Percentiles rank a stretch among this genome's conserved stretches.
Evolutionary conservation across 2,888 invertebrate species (phyloP).

Genomic region (Drosophila fulvimacula): DNA sequence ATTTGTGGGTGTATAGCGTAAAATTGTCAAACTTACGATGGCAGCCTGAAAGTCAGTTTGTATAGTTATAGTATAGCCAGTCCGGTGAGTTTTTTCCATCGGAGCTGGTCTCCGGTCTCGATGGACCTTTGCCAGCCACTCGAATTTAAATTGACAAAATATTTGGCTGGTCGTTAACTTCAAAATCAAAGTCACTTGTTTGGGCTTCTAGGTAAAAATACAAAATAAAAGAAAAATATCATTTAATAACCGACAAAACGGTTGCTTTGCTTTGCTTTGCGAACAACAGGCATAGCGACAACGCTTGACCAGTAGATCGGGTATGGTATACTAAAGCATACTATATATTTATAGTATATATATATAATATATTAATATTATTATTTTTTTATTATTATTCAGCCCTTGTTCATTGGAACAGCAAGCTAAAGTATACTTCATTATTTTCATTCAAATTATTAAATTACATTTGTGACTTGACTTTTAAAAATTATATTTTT

Average conservation of each 20-base stretch:
- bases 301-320: not conserved
- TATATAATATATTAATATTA: too few species aligned
- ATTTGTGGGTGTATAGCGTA: constrained; percentile 64
- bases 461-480: too few species aligned
- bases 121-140: constrained; percentile 34
- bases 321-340: too few species aligned
- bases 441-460: too few species aligned
- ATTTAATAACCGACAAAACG: constrained; percentile 28
- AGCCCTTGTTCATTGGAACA: too few species aligned
- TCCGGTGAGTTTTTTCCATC: constrained; percentile 25
- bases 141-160: constrained; percentile 79
- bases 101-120: constrained; percentile 2
- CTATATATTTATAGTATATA: too few species aligned
- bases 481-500: too few species aligned
- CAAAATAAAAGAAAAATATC: constrained; percentile 21
- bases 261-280: constrained; percentile 1
- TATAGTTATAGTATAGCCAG: constrained; percentile 60
- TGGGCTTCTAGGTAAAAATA: constrained; percentile 6
- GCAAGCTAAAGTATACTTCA: too few species aligned
- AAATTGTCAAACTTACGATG: constrained; percentile 76
- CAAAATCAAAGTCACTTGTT: constrained; percentile 49
- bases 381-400: too few species aligned
- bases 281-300: not conserved
- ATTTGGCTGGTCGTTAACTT: constrained; percentile 61
- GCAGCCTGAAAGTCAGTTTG: constrained; percentile 71